A percentile compares a stretch with the other conserved stretches of the same genome.
Evolutionary conservation across 1,140 invertebrate species (phyloP).

Genomic region (Meloidogyne hapla): DNA sequence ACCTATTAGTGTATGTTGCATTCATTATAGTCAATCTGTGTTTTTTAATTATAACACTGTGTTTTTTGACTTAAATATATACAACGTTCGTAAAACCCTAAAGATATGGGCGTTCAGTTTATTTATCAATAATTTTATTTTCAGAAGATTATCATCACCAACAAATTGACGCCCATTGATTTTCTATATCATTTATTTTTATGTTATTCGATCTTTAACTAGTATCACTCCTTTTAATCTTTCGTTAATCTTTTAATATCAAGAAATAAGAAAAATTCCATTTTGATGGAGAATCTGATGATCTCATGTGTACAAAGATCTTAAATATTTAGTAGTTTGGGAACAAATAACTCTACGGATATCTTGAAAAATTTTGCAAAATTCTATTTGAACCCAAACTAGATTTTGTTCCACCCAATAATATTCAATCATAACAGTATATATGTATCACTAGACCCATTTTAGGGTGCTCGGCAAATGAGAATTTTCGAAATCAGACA

Average conservation of each 20-base stretch:
- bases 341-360: background rate
- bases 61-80: too few relatives aligned
- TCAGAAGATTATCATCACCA: background rate
- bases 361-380: background rate
- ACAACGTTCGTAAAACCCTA: too few relatives aligned
- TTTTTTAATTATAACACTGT: too few relatives aligned
- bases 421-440: background rate
- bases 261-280: background rate
- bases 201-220: too few relatives aligned
- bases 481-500: background rate
- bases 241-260: background rate
- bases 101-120: too few relatives aligned
- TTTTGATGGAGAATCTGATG: conserved; percentile 28
- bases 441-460: too few relatives aligned
- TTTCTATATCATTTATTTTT: background rate
- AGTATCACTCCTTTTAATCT: too few relatives aligned
- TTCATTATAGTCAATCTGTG: too few relatives aligned
- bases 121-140: too few relatives aligned
- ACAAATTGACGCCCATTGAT: background rate
- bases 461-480: background rate
- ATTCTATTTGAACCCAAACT: too few relatives aligned
- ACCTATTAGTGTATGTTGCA: too few relatives aligned
- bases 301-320: conserved; percentile 26
- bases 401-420: background rate
- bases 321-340: background rate